These are phyloP conservation scores for Carduelis carduelis DNA, from an alignment of 2,797 vertebrate species.

Conservation along the genomic window DNA sequence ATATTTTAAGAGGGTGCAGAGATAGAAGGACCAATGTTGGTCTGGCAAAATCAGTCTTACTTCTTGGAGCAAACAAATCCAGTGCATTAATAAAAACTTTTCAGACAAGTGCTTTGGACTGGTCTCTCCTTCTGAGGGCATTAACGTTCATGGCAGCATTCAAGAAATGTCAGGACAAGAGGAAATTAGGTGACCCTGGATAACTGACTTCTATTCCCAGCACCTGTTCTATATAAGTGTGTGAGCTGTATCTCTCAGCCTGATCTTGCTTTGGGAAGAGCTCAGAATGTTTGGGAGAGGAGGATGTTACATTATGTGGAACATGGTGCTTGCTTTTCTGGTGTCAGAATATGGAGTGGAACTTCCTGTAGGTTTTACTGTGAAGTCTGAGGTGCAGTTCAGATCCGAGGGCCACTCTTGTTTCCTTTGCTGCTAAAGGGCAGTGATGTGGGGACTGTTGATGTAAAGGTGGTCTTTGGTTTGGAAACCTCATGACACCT, in stretches of 20 bases:
- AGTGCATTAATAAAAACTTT: neutral
- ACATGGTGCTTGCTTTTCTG: neutral
- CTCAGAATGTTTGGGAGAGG: neutral
- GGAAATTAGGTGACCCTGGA: neutral
- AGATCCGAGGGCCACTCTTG: neutral
- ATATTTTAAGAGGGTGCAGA: neutral
- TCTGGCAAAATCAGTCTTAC: neutral
- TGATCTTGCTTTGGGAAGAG: neutral
- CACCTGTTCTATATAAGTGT: neutral
- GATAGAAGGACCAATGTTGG: neutral
- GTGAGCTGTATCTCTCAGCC: neutral
- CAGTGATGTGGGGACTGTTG: neutral
- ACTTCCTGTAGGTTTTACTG: neutral
- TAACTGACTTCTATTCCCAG: neutral
- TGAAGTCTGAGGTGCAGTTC: neutral
- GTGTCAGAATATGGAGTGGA: neutral
- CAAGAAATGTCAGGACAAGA: neutral
- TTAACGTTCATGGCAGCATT: neutral
- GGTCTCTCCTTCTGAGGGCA: neutral
- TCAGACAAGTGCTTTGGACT: neutral
- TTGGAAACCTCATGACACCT: neutral
- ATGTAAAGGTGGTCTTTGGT: neutral
- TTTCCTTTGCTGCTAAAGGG: neutral
- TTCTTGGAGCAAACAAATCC: neutral
- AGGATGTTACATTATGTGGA: neutral